Evolutionary conservation across 2,888 invertebrate genomes (phyloP), one percentile per base, ranked within the genome.

Genomic region (Hypselothyrea guttata): DNA sequence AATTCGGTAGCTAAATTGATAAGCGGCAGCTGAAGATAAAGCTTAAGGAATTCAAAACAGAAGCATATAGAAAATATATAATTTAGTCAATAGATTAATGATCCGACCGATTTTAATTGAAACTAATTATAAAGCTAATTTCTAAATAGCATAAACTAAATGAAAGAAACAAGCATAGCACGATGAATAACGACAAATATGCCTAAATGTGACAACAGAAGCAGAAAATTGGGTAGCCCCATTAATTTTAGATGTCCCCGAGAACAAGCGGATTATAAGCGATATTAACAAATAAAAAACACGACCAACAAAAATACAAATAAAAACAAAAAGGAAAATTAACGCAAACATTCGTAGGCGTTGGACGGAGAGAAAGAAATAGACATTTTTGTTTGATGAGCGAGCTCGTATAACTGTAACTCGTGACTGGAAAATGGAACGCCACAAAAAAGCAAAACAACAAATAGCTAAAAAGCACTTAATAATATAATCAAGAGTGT

Each of bases 91-190:
- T 49, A 72, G 57, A 72, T 71, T 61, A 61, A 69, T 71, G 69
- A 56, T 40, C 33, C 33, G 38, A 57, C 48, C 71, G 75, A 70
- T 78, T 72, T 77, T 55, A 62, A 77, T 72, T 81, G 58, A 13
- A 62, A 76, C 79, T 78, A 78, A 78, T 78, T 78, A 79, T 69
- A 53, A 46, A 61, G 57, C 83, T 66, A 83, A 74, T 79, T 74
- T 46, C 53, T 45, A 34, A 68, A 65, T 59, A 27, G 31, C 60
- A 68, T 51, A 49, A 47, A 22, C 22, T 51, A 65, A 15, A 27
- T 34, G 44, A 46, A 42, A 38, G 56, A 46, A 63, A 44, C 58
- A 45, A 63, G 47, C 41, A 41, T 27, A 48, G 71, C 46, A 47
- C 47, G 16, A 46, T 65, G 61, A 78, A 59, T 55, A 53, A 78